Conservation (phyloP, 2,888 invertebrate genomes). For the Andricus quercusramuli region DNA sequence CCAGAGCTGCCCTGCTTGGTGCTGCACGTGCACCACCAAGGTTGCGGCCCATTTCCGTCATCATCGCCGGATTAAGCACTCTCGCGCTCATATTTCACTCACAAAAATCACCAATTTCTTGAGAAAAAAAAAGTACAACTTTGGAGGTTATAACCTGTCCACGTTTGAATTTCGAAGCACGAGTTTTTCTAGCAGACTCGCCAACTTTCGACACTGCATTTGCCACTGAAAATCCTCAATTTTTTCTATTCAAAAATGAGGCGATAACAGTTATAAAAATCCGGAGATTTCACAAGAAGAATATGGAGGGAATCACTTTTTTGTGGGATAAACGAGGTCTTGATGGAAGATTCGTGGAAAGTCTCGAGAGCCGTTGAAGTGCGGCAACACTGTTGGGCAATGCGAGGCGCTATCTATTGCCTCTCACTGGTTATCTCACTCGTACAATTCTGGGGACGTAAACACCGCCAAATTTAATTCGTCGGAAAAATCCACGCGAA, state of each 20-base stretch:
- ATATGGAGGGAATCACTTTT: slow-evolving; percentile 35
- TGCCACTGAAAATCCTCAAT: background rate
- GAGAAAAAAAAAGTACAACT: background rate
- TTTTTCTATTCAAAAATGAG: background rate
- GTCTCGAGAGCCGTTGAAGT: background rate
- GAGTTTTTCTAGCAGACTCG: background rate
- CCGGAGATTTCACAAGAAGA: slow-evolving; percentile 18
- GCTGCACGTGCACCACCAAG: slow-evolving; percentile 73
- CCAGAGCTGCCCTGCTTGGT: slow-evolving; percentile 79
- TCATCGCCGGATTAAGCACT: slow-evolving; percentile 77
- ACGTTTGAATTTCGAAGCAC: background rate
- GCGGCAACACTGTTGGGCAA: slow-evolving; percentile 20
- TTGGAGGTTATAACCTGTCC: background rate
- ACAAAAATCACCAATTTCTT: background rate
- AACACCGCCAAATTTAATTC: slow-evolving; percentile 8
- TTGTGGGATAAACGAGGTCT: slow-evolving; percentile 35
- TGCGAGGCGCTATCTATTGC: background rate
- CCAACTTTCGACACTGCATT: slow-evolving; percentile 16
- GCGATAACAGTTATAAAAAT: background rate
- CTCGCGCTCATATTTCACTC: slow-evolving; percentile 74
- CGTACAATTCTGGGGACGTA: background rate
- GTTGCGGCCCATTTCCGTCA: slow-evolving; percentile 82
- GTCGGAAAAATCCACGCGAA: background rate
- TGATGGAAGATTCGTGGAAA: slow-evolving; percentile 35
- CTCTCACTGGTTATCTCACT: slow-evolving; percentile 18